Evolutionary conservation across 2,113 vertebrate genomes (phyloP).

Genomic region (Mirza zaza): DNA sequence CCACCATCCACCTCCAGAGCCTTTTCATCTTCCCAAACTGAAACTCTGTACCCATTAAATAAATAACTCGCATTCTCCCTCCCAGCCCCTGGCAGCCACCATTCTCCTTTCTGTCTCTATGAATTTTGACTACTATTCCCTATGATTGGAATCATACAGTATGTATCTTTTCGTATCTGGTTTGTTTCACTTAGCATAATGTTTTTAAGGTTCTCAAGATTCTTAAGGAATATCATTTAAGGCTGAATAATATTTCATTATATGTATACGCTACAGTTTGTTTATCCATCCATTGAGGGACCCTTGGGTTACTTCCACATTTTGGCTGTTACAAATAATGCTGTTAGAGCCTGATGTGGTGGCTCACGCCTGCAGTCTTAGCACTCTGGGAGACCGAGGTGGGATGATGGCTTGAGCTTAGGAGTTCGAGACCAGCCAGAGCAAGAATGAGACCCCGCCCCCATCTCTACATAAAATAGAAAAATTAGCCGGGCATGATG

Average conservation of each 20-base stretch:
- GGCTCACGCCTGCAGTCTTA: too few relatives aligned
- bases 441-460: too few relatives aligned
- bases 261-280: neutral
- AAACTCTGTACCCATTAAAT: neutral
- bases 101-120: neutral
- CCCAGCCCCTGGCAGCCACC: neutral
- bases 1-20: neutral
- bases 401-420: too few relatives aligned
- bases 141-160: neutral
- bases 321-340: neutral
- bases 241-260: neutral
- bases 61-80: rapidly evolving
- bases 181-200: neutral
- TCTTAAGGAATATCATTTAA: neutral
- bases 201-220: neutral
- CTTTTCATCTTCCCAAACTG: neutral
- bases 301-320: neutral
- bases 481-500: too few relatives aligned
- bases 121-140: neutral
- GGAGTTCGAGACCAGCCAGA: too few relatives aligned
- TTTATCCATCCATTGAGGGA: neutral
- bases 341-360: too few relatives aligned
- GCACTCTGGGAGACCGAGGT: too few relatives aligned
- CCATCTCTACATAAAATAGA: too few relatives aligned
- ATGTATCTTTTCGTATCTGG: neutral